phyloP scores from a whole-genome alignment of 35 echinoderm and acorn worm genomes.

The Apostichopus parvimensis region DNA sequence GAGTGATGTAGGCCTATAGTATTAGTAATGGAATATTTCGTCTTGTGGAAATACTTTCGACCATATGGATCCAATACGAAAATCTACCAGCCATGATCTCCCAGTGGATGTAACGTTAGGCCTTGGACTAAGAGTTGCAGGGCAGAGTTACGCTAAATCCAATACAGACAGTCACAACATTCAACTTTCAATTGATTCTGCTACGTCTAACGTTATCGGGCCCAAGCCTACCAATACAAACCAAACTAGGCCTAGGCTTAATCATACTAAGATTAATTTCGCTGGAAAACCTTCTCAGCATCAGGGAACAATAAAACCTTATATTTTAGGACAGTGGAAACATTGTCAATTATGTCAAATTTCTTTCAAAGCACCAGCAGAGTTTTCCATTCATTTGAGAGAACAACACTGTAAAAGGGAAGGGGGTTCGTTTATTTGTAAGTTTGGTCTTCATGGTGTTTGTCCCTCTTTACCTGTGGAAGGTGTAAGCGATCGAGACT shows the following conservation, averaged over 20 bases:
- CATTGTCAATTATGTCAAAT: conserved; percentile 69
- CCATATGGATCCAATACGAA: conserved; percentile 36
- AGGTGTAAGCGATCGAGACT: conserved; percentile 90
- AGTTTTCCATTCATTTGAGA: conserved; percentile 82
- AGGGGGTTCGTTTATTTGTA: conserved; percentile 87
- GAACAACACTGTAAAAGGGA: conserved; percentile 81
- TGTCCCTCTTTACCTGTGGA: conserved; percentile 78
- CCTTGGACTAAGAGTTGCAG: not conserved
- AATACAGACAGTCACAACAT: not conserved
- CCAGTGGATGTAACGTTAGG: conserved; percentile 35
- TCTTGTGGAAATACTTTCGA: conserved; percentile 15
- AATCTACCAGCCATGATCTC: conserved; percentile 14
- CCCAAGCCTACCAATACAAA: too few species aligned
- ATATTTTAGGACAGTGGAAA: conserved; percentile 32
- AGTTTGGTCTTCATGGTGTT: conserved; percentile 77
- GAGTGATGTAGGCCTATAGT: not conserved
- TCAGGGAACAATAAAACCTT: not conserved
- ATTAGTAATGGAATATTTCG: not conserved
- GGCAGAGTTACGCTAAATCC: not conserved
- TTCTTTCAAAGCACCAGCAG: conserved; percentile 66
- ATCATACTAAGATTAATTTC: too few species aligned
- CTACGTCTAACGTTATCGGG: too few species aligned
- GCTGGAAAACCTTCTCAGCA: not conserved
- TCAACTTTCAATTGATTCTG: not conserved
- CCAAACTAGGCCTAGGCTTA: too few species aligned